Base-by-base conservation (phyloP, 2,113 vertebrate genomes). In the Terrapene triunguis region DNA sequence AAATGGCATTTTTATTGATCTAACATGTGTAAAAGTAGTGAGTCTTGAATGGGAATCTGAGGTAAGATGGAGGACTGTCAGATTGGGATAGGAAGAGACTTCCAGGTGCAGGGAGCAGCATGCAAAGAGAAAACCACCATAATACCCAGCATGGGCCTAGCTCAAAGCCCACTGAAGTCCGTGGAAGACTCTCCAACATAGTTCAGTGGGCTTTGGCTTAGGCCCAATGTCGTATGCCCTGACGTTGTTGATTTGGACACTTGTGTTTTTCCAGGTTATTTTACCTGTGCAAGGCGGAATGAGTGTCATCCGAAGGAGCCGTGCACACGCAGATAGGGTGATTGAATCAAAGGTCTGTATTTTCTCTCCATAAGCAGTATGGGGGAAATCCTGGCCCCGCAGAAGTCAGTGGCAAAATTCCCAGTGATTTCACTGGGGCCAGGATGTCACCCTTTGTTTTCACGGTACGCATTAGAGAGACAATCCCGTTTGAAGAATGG, bases 211-310 rank as follows among this genome's bases (percentile, higher is more conserved):
- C 55, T 79, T 0, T n/a, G 44, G 7, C 32, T 21, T n/a, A 47
- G 42, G 74, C 29, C 50, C 16, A 10, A 0, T 27, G 10, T 87
- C 57, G 42, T 55, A 32, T 35, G 32, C 86, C 44, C 3, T 32
- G 51, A 80, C 32, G 12, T 19, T 78, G n/a, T 76, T n/a, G 65
- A 91, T 25, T 0, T 72, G 86, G 51, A 44, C 57, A 54, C 6
- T 82, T 2, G 32, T 82, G 3, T 55, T 50, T 97, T 94, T 91
- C 51, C 95, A 99, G 99, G 96, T 99, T 54, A 98, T 98, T 47
- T 83, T 99, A 86, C 98, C 99, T 65, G 95, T 98, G 55, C 96
- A 98, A 97, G 98, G 98, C 38, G 98, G 98, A 53, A 96, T 99
- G 96, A 99, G 96, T 88, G 80, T 99, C 32, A 93, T 99, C 76